phyloP scores from a whole-genome alignment of 2,888 invertebrate species.

The Pollenia labialis region DNA sequence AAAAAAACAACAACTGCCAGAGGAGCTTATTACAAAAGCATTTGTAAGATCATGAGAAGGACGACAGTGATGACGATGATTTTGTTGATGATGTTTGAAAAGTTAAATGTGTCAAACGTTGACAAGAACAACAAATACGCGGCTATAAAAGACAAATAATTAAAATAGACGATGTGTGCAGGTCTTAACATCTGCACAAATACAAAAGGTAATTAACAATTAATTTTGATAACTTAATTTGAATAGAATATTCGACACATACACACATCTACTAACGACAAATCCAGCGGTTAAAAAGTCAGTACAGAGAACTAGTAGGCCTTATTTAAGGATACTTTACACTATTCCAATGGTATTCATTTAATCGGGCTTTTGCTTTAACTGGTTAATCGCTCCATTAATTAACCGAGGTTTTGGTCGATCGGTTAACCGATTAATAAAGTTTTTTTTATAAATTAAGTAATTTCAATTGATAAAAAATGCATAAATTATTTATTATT shows the following conservation, averaged over 20 bases:
- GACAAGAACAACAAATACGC: slow-evolving; percentile 30
- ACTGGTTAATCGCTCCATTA: too few relatives aligned
- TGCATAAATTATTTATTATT: too few relatives aligned
- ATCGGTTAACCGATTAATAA: too few relatives aligned
- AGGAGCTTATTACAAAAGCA: slow-evolving; percentile 1
- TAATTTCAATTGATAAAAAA: too few relatives aligned
- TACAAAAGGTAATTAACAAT: slow-evolving; percentile 60
- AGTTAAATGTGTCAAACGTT: slow-evolving; percentile 18
- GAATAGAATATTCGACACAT: background rate
- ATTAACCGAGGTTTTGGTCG: too few relatives aligned
- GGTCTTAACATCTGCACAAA: slow-evolving; percentile 32
- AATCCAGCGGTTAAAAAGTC: too few relatives aligned
- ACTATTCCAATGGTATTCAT: too few relatives aligned
- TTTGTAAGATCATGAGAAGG: slow-evolving; percentile 13
- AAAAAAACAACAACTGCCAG: slow-evolving; percentile 7
- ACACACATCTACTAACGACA: too few relatives aligned
- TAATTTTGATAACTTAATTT: slow-evolving; percentile 58
- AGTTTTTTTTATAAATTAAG: too few relatives aligned
- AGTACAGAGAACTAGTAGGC: too few relatives aligned
- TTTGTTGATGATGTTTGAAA: background rate
- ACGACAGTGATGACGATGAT: background rate
- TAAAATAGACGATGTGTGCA: slow-evolving; percentile 22
- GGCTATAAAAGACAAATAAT: slow-evolving; percentile 40
- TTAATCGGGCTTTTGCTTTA: too few relatives aligned
- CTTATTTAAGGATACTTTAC: too few relatives aligned